Evolutionary conservation across 2,113 vertebrate species (phyloP).

Genomic region (Cheilinus undulatus): DNA sequence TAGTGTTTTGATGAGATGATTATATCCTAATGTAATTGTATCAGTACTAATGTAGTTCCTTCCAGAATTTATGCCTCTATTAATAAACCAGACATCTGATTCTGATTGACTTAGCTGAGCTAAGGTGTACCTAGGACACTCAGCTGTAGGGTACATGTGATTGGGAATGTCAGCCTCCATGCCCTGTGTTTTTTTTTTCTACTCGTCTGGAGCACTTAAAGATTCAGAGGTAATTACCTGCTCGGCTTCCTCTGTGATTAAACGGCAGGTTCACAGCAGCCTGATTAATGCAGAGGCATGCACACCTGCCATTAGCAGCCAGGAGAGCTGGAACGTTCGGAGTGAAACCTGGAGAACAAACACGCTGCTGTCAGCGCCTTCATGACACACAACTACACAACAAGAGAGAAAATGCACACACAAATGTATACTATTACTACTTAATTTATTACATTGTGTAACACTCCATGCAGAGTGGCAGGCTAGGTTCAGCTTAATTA

Average conservation of each 20-base stretch:
- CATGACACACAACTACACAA: conserved; percentile 33
- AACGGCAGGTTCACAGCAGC: conserved; percentile 82
- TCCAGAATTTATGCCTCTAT: background rate
- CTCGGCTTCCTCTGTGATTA: conserved; percentile 93
- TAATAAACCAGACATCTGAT: background rate
- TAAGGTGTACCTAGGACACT: background rate
- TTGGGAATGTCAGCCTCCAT: conserved; percentile 64
- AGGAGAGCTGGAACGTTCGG: conserved; percentile 88
- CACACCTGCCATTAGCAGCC: conserved; percentile 88
- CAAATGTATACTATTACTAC: too few species aligned
- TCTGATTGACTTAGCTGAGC: background rate
- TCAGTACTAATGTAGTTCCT: too few species aligned
- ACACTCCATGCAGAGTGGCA: too few species aligned
- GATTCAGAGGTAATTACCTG: conserved; percentile 96
- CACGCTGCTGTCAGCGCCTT: conserved; percentile 35
- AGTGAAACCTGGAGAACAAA: conserved; percentile 88
- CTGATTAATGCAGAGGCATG: conserved; percentile 96
- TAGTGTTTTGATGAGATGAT: too few species aligned
- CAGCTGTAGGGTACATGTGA: conserved; percentile 73
- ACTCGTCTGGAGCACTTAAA: conserved; percentile 89
- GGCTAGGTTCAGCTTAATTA: too few species aligned
- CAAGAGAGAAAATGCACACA: background rate
- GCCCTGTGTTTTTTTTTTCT: conserved; percentile 68
- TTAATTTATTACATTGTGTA: too few species aligned
- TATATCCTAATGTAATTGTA: too few species aligned